phyloP scores from a whole-genome alignment of 53 echinoderm and acorn worm genomes.

The Luidia sarsii region DNA sequence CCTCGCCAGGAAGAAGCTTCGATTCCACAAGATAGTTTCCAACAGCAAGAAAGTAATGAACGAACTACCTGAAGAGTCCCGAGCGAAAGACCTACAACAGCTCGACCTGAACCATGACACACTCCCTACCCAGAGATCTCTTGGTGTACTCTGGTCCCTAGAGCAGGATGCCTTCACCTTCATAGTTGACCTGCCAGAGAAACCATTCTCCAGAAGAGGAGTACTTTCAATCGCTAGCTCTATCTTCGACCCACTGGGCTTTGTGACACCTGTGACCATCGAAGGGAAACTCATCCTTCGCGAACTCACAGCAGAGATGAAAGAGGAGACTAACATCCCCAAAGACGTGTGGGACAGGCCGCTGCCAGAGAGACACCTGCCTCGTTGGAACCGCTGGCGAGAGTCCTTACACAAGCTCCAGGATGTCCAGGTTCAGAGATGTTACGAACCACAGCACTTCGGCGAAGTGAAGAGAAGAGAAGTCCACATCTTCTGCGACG shows the following conservation, averaged over 20 bases:
- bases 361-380: slow-evolving; percentile 30
- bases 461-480: slow-evolving; percentile 23
- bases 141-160: slow-evolving; percentile 33
- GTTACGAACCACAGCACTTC: slow-evolving; percentile 42
- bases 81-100: slow-evolving; percentile 3
- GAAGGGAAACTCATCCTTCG: slow-evolving; percentile 50
- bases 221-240: slow-evolving; percentile 31
- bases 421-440: slow-evolving; percentile 17
- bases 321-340: background rate
- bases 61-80: slow-evolving; percentile 1
- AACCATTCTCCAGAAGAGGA: slow-evolving; percentile 51
- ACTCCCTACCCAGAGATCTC: slow-evolving; percentile 33
- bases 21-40: slow-evolving; percentile 35
- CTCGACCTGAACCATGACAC: slow-evolving; percentile 2
- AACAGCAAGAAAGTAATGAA: slow-evolving; percentile 1
- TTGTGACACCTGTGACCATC: slow-evolving; percentile 36
- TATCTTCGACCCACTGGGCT: slow-evolving; percentile 16
- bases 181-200: slow-evolving; percentile 25
- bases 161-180: slow-evolving; percentile 34
- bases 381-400: slow-evolving; percentile 29
- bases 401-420: slow-evolving; percentile 20
- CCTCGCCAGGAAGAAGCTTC: slow-evolving; percentile 17
- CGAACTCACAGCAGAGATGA: slow-evolving; percentile 8
- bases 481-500: slow-evolving; percentile 36
- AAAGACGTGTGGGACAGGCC: slow-evolving; percentile 33